Base-by-base conservation (phyloP, 2,797 vertebrate genomes). In the Dipus sagitta region DNA sequence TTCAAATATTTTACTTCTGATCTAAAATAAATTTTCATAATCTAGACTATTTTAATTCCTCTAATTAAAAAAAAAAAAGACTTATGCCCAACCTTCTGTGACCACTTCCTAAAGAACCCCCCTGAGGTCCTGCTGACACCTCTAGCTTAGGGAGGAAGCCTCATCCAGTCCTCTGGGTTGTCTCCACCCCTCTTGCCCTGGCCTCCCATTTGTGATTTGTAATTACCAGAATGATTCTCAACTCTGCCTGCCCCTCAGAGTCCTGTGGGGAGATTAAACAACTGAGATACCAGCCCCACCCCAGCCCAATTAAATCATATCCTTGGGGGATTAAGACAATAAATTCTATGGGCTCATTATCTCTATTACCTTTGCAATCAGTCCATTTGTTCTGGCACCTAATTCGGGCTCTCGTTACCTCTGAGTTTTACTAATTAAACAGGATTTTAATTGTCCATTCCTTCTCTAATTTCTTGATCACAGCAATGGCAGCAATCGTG, bases 231-330 rank as follows among this genome's bases (percentile, higher is more conserved):
- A n/a, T 1, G 80, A 54, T n/a, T 82, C 86, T 94, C 91, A 64
- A 34, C 42, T 77, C 83, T 78, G 91, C 64, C 83, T 74, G 84
- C 84, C 85, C 74, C 95, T 86, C 9, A 32, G 85, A 77, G 80
- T 89, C 68, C 78, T 60, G 21, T 65, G 2, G 52, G 28, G 90
- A 95, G 77, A 80, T 93, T 76, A 42, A 77, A 86, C 80, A 68
- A 62, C n/a, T 12, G 60, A 30, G 64, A 80, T 14, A 68, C 23
- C n/a, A 81, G 86, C 83, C 28, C 58, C 11, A 32, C 85, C 96
- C 84, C 70, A 86, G 85, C 34, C 94, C 92, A 96, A 89, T 94
- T 96, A 92, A 96, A 93, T 86, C 93, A 34, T 68, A 79, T 65
- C 86, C 67, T 70, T 88, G 76, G 88, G 88, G 95, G 82, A 86